Percentiles rank a stretch among this genome's conserved stretches.
Evolutionary conservation across 2,113 vertebrate genomes (phyloP).

Genomic region (Delphinus delphis): DNA sequence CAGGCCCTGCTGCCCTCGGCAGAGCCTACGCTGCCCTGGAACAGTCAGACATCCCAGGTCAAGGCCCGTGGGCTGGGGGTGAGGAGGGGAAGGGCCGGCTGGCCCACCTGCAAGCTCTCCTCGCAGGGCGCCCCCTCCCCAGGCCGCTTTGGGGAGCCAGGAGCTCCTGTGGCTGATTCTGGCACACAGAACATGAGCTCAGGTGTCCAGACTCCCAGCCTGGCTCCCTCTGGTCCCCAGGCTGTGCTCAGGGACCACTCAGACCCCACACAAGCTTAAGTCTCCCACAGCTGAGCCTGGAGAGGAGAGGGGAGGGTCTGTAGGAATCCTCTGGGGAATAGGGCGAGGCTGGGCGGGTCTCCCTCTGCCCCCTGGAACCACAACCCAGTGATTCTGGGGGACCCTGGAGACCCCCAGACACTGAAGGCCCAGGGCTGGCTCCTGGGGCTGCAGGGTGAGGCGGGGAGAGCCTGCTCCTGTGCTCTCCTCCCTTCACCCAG

Average conservation of each 20-base stretch:
- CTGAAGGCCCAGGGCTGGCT: neutral
- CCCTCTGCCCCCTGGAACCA: neutral
- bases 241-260: neutral
- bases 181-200: fast-evolving
- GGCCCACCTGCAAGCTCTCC: neutral
- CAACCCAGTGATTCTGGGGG: neutral
- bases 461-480: neutral
- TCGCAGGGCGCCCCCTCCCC: fast-evolving
- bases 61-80: neutral
- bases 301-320: neutral
- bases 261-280: neutral
- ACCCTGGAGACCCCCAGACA: neutral
- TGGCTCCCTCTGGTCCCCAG: neutral
- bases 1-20: too few species aligned
- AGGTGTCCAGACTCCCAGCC: neutral
- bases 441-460: neutral
- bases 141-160: neutral
- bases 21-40: neutral
- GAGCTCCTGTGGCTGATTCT: neutral
- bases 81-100: too few species aligned
- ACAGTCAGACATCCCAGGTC: neutral
- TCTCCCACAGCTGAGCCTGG: neutral
- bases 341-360: neutral
- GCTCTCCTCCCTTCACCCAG: neutral
- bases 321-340: neutral